A percentile compares a stretch with the other conserved stretches of the same genome.
Conservation (phyloP, 2,113 vertebrate genomes). For the Cyrtonyx montezumae region DNA sequence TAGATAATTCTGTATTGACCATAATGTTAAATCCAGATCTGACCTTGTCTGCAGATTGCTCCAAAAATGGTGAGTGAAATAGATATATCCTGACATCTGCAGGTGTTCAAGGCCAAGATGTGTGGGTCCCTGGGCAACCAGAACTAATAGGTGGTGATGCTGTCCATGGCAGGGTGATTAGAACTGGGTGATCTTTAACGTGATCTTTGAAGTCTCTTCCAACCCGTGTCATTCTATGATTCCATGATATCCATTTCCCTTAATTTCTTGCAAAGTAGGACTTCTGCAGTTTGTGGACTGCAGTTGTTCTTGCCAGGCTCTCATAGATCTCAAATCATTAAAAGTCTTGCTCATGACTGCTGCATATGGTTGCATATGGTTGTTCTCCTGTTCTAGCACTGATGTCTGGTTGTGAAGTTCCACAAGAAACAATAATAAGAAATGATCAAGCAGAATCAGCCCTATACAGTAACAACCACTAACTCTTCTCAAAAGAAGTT, state of each 20-base stretch:
- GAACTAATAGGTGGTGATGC: too few species aligned
- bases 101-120: too few species aligned
- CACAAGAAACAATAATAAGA: neutral
- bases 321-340: neutral
- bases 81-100: neutral
- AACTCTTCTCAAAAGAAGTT: neutral
- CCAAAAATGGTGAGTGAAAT: neutral
- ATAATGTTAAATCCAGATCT: neutral
- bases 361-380: fast-evolving
- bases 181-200: too few species aligned
- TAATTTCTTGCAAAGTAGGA: neutral
- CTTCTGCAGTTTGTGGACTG: neutral
- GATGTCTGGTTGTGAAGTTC: neutral
- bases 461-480: neutral
- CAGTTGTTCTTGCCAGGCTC: neutral
- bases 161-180: too few species aligned
- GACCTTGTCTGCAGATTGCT: neutral
- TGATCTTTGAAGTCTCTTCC: too few species aligned
- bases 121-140: too few species aligned
- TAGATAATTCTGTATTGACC: neutral
- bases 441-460: fast-evolving
- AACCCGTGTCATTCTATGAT: too few species aligned
- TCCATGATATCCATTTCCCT: neutral
- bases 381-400: fast-evolving
- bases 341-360: neutral